Evolutionary conservation across 2,888 invertebrate genomes (phyloP).

Genomic region (Cerastoderma edule): DNA sequence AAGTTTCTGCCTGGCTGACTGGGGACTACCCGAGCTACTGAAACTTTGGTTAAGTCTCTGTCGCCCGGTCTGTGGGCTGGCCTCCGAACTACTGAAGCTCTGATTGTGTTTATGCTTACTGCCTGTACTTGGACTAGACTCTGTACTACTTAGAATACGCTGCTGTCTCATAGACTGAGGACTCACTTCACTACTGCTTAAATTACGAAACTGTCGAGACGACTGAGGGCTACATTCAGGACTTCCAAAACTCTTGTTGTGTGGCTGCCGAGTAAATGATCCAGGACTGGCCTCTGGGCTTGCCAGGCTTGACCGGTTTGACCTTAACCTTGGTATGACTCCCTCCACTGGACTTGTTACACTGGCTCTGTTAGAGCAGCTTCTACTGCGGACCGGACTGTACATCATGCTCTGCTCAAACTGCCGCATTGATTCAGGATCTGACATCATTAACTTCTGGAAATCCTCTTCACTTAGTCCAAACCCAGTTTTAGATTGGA

Average conservation of each 20-base stretch:
- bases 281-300: conserved; percentile 60
- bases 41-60: conserved; percentile 38
- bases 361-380: conserved; percentile 50
- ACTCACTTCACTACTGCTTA: conserved; percentile 38
- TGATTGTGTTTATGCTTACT: conserved; percentile 44
- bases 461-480: conserved; percentile 60
- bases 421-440: conserved; percentile 57
- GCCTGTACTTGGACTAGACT: conserved; percentile 59
- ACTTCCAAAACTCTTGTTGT: conserved; percentile 47
- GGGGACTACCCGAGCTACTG: conserved; percentile 54
- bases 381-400: conserved; percentile 53
- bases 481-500: conserved; percentile 41
- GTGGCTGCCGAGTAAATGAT: conserved; percentile 29
- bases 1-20: conserved; percentile 43
- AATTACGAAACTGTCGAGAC: conserved; percentile 37
- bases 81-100: conserved; percentile 47
- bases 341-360: conserved; percentile 53
- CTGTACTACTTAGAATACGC: conserved; percentile 44
- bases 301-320: conserved; percentile 49
- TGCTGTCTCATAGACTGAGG: conserved; percentile 47
- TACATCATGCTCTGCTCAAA: conserved; percentile 64
- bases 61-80: conserved; percentile 41
- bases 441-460: conserved; percentile 54
- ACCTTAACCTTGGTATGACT: conserved; percentile 31
- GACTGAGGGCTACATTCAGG: conserved; percentile 58